Base-by-base conservation (phyloP, 2,888 invertebrate genomes). In the Lithodes maja region DNA sequence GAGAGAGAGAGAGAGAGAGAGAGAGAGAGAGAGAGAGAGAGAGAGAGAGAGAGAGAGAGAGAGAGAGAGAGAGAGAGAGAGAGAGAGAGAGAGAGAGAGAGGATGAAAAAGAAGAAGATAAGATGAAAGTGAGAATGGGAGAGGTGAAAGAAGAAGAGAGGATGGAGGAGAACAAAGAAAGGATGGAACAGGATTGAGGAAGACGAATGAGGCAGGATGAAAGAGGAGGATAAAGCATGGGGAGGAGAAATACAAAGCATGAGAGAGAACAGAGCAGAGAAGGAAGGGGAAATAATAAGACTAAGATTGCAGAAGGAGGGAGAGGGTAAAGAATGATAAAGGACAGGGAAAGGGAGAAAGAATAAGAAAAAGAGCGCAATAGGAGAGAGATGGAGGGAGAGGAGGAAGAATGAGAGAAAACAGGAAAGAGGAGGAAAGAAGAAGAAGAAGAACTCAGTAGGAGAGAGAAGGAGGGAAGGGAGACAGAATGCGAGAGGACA, bases 261-360 rank as follows among this genome's bases (percentile, higher is more conserved):
- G 49, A 83, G 2, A 83, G 71, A 83, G 50, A 80, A 55, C 7
- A 52, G n/a, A 50, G 33, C 52, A 68, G 82, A 68, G 68, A 83
- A 9, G 5, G 83, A 33, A 33, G 33, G 33, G 33, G 33, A 33
- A 33, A 33, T 33, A 33, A 33, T 33, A 33, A 33, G 33, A 33
- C 33, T 33, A 33, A 33, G 33, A 33, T 33, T 33, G 33, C 33
- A 33, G 33, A 33, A 33, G 33, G 33, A 33, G 33, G 33, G 0
- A 33, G 33, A 33, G 33, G 33, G 33, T 33, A 33, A 33, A 33
- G 33, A 33, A 33, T 33, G 33, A 33, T 33, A 33, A 33, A 33
- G 33, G 33, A 33, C 33, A 33, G 33, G 33, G 33, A 33, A 33
- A 33, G 33, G 33, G 33, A 33, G 33, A 33, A 33, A 33, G 33